Evolutionary conservation across 1,140 invertebrate genomes (phyloP), one percentile per base, ranked within the genome.

Genomic region (Hylaeus volcanicus): DNA sequence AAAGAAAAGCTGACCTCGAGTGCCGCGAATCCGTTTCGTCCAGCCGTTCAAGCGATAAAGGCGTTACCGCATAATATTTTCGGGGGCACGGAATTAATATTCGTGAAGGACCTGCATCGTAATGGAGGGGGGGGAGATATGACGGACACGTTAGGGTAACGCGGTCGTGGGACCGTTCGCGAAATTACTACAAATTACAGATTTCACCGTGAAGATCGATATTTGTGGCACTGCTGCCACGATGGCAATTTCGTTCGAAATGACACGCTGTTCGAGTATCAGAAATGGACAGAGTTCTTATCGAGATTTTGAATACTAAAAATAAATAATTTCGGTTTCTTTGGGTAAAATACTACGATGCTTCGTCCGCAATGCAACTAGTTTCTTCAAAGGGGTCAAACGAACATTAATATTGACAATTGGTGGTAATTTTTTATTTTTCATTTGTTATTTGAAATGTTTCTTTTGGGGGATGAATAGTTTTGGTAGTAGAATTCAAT

Each of bases 161-260:
- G 68, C 64, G 61, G 56, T n/a, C 85, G 72, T 55, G 71, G 66
- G 68, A 79, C 69, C 64, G 73, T 88, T 76, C 70, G 78, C 69
- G 79, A 88, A 89, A 90, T 90, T 88, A 89, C 89, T 89, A 72
- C 77, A 89, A 91, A 90, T 90, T 88, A 88, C 78, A 82, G 79
- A 87, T 89, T 91, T 89, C 87, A 77, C 69, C 70, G 77, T 58
- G 70, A 75, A 74, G 64, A 83, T 87, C 84, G 79, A 79, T 83
- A 86, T 88, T 87, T 81, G 81, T 73, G 79, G 70, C 65, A 37
- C 11, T 26, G n/a, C 45, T 12, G 53, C n/a, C 26, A 8, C 26
- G 15, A 68, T 45, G 6, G 55, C 43, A 64, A 69, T 65, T 61
- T 43, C 15, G 73, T 61, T 73, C 45, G 37, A 14, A n/a, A 58